These are phyloP conservation scores for Marasmarcha lunaedactyla DNA, from an alignment of 2,888 invertebrate species.

Conservation along the genomic window DNA sequence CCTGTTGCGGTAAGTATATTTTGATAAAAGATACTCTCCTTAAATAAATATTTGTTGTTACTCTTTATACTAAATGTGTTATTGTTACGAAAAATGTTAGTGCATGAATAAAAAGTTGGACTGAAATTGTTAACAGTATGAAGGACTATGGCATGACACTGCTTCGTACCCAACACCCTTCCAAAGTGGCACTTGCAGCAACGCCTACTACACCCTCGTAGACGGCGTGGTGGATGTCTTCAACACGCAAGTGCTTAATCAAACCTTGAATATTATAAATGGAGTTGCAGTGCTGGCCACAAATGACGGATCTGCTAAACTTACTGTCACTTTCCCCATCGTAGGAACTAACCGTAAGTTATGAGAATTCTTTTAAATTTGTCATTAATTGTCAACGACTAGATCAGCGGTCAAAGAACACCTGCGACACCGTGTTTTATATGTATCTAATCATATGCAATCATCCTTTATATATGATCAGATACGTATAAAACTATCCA, in stretches of 20 bases:
- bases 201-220: constrained; percentile 32
- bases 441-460: neutral
- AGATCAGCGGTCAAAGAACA: too few species aligned
- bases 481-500: neutral
- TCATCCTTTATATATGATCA: neutral
- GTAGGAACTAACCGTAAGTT: constrained; percentile 53
- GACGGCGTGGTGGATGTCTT: constrained; percentile 15
- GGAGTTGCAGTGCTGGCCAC: constrained; percentile 52
- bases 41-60: neutral
- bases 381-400: neutral
- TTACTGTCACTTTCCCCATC: constrained; percentile 68
- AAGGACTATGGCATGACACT: constrained; percentile 16
- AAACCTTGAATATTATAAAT: constrained; percentile 47
- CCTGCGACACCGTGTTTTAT: too few species aligned
- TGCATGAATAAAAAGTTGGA: too few species aligned
- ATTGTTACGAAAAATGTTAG: too few species aligned
- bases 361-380: constrained; percentile 2
- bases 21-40: too few species aligned
- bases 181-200: constrained; percentile 31
- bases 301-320: constrained; percentile 56
- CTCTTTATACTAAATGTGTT: neutral
- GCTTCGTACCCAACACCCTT: constrained; percentile 21
- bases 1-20: constrained; percentile 26
- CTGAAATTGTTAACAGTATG: too few species aligned
- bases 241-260: constrained; percentile 21